Base-by-base conservation (phyloP, 1,140 invertebrate genomes). In the Hetaerina americana region DNA sequence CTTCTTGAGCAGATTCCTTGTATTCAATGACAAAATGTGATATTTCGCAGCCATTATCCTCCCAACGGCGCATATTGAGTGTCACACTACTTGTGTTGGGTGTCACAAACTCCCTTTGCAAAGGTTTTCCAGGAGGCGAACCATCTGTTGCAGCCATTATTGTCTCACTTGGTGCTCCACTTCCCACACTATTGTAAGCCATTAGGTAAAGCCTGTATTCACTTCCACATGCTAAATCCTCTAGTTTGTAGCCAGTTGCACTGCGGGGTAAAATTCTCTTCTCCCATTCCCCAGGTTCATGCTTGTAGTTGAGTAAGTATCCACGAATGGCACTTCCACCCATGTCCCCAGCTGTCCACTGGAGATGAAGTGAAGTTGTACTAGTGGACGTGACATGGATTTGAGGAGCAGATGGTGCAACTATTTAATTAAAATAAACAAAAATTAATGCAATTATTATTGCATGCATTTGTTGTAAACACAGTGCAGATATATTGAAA, bases 21-120 rank as follows among this genome's bases (percentile, higher is more conserved):
- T 86, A 85, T 66, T 82, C 81, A 1, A 85, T 78, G 69, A 81
- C 80, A 75, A 80, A 86, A 68, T 78, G 81, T 5, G 78, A 74
- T 29, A 86, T 83, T 5, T 83, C 81, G 76, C 85, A 86, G 8
- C 83, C 83, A 28, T 81, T 80, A 40, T 78, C 76, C 18, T 66
- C 27, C 85, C 85, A 86, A 0, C 80, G 77, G 25, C 75, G 78
- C 29, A 86, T 76, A 73, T 82, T 81, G 31, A 86, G 77, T 24
- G 79, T 78, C n/a, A 84, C 79, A n/a, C 77, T 82, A 1, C 83
- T 85, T 5, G 80, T 78, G 76, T 86, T 86, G 12, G 78, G 74
- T 8, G 76, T 76, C 0, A 82, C 74, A 57, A 79, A 72, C 5
- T 77, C 71, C 0, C 71, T 66, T 27, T 74, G 12, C 69, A 75